phyloP scores from a whole-genome alignment of 2,797 vertebrate genomes.

The Sebastes diploproa region DNA sequence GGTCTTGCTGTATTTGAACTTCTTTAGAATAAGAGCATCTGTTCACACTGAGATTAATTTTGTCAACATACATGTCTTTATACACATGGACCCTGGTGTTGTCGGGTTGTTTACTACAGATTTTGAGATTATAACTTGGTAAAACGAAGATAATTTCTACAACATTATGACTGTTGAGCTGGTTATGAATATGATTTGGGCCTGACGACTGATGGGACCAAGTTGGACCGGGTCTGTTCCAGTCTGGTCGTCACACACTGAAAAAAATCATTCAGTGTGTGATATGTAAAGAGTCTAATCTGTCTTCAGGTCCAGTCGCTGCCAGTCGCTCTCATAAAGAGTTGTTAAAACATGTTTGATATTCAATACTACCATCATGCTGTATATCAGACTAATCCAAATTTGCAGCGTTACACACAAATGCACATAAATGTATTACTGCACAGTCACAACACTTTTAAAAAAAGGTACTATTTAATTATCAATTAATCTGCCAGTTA shows the following conservation, averaged over 20 bases:
- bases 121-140: not conserved
- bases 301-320: not conserved
- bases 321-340: not conserved
- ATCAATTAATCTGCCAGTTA: not conserved
- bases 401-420: not conserved
- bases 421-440: not conserved
- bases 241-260: not conserved
- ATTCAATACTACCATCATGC: not conserved
- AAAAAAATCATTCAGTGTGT: no score
- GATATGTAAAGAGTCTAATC: not conserved
- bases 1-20: not conserved
- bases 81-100: not conserved
- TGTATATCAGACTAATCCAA: not conserved
- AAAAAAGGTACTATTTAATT: slow-evolving; percentile 1
- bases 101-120: not conserved
- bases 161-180: not conserved
- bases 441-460: not conserved
- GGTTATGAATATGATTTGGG: not conserved
- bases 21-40: not conserved
- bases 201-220: not conserved
- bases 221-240: not conserved
- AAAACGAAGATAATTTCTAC: not conserved
- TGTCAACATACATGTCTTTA: not conserved
- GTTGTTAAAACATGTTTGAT: not conserved
- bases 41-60: not conserved